Evolutionary conservation across 2,113 vertebrate genomes (phyloP).

Genomic region (Sisor rabdophorus): DNA sequence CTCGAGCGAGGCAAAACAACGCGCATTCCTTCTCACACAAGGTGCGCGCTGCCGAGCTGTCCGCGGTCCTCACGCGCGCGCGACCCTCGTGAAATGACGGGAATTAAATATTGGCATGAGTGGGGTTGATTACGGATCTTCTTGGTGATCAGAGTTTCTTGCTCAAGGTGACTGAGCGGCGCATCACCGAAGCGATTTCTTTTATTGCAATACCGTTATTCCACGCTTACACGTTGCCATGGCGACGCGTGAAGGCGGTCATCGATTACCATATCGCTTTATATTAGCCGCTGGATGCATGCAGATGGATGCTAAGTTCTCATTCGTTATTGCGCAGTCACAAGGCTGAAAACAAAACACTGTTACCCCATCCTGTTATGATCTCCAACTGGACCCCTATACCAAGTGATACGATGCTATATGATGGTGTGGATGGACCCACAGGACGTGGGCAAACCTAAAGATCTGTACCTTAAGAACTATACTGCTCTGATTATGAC

Average conservation of each 20-base stretch:
- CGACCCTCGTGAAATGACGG: no score
- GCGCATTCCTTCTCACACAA: slow-evolving; percentile 20
- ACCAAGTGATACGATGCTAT: background rate
- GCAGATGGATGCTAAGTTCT: background rate
- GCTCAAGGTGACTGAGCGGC: slow-evolving; percentile 16
- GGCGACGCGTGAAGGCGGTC: slow-evolving; percentile 35
- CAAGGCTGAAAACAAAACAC: background rate
- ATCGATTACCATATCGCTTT: background rate
- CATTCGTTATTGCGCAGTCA: background rate
- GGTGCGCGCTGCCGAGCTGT: slow-evolving; percentile 9
- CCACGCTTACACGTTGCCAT: slow-evolving; percentile 6
- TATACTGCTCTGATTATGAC: background rate
- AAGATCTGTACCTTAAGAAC: background rate
- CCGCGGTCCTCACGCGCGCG: slow-evolving; percentile 2
- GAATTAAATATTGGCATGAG: background rate
- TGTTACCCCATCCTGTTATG: background rate
- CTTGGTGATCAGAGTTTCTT: background rate
- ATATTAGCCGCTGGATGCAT: slow-evolving; percentile 1
- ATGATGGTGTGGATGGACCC: background rate
- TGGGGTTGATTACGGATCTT: background rate
- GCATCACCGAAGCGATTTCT: background rate
- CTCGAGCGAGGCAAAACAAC: background rate
- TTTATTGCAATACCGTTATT: background rate
- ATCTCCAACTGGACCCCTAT: background rate
- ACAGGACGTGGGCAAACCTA: background rate